Percentiles rank a stretch among this genome's conserved stretches.
These are phyloP conservation scores for Sinelater perroti DNA, from an alignment of 2,888 invertebrate genomes.

Conservation along the genomic window DNA sequence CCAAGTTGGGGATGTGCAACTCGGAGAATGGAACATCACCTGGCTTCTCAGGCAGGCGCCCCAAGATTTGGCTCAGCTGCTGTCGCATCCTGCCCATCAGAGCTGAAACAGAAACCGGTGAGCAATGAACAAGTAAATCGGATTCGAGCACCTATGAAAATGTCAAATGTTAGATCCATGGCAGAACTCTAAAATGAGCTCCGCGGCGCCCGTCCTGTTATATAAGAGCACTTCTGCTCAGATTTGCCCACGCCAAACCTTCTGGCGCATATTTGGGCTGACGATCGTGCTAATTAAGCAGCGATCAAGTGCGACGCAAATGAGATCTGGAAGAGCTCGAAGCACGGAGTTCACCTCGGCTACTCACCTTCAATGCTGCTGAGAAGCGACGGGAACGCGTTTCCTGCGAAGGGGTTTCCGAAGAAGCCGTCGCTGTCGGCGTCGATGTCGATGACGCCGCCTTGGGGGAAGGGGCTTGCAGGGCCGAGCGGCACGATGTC, in stretches of 20 bases:
- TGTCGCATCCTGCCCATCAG: slow-evolving; percentile 52
- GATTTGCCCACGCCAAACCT: slow-evolving; percentile 29
- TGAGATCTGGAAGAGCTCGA: too few relatives aligned
- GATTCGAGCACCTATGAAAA: slow-evolving; percentile 8
- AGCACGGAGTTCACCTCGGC: too few relatives aligned
- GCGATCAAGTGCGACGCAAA: slow-evolving; percentile 22
- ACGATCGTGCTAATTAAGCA: slow-evolving; percentile 1
- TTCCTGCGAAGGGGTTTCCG: slow-evolving; percentile 25
- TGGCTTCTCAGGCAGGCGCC: slow-evolving; percentile 43
- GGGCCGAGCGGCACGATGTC: slow-evolving; percentile 27
- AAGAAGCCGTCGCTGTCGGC: slow-evolving; percentile 27
- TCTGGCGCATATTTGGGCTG: slow-evolving; percentile 32
- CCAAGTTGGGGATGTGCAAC: slow-evolving; percentile 37
- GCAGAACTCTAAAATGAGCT: slow-evolving; percentile 7
- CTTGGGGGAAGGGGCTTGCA: slow-evolving; percentile 13
- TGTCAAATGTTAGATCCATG: slow-evolving; percentile 25
- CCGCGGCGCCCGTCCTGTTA: not conserved
- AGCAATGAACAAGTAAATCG: not conserved
- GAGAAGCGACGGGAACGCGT: slow-evolving; percentile 29
- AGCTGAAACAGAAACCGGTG: slow-evolving; percentile 44
- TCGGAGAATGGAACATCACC: slow-evolving; percentile 43
- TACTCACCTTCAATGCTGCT: slow-evolving; percentile 24
- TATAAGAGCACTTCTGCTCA: slow-evolving; percentile 15
- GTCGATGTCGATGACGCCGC: slow-evolving; percentile 30
- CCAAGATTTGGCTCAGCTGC: slow-evolving; percentile 51